These are phyloP conservation scores for Plemyria rubiginata DNA, from an alignment of 2,888 invertebrate genomes.

Conservation along the genomic window DNA sequence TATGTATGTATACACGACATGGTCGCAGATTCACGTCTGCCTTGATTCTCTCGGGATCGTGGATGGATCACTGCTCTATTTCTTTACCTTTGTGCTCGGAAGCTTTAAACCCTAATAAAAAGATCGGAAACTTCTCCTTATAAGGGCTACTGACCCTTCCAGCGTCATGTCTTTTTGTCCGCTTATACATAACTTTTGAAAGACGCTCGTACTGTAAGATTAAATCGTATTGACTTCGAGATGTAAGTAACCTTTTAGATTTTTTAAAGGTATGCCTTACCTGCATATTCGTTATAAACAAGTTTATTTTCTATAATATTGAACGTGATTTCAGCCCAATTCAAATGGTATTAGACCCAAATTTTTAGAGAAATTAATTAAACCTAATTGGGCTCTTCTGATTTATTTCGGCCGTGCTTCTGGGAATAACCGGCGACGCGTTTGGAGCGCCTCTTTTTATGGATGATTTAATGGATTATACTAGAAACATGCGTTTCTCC, in stretches of 20 bases:
- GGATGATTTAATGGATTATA: conserved; percentile 32
- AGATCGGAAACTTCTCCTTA: background rate
- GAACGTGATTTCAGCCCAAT: conserved; percentile 15
- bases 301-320: conserved; percentile 12
- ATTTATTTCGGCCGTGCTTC: conserved; percentile 40
- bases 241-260: no score
- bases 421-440: conserved; percentile 40
- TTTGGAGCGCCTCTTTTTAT: conserved; percentile 29
- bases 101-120: conserved; percentile 8
- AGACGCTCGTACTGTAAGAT: background rate
- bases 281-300: no score
- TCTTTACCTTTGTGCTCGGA: background rate
- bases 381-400: conserved; percentile 39
- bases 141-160: background rate
- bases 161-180: background rate
- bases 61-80: background rate
- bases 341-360: conserved; percentile 6
- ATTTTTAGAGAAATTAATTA: conserved; percentile 23
- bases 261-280: no score
- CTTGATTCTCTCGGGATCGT: background rate
- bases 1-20: conserved; percentile 8
- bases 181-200: background rate
- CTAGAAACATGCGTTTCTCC: conserved; percentile 27
- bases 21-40: conserved; percentile 6
- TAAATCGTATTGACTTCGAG: background rate